Conservation (phyloP, 1,140 invertebrate genomes). For the Ips typographus region DNA sequence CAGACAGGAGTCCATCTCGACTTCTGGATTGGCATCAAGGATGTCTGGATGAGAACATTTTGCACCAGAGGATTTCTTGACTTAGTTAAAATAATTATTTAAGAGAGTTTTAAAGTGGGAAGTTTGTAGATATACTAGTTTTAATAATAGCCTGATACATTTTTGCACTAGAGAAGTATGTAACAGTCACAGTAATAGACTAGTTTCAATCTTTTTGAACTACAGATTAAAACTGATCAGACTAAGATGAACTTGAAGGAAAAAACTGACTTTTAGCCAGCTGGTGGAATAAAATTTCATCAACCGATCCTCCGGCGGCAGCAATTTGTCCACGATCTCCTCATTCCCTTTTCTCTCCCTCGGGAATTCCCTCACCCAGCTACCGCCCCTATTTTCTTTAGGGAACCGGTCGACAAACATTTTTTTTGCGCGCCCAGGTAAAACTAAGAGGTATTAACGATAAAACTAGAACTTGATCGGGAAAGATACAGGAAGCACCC, state of each 20-base stretch:
- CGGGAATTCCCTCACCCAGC: constrained; percentile 27
- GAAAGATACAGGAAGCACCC: not conserved
- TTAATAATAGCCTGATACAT: no score
- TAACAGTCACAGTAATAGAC: no score
- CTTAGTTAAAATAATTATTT: not conserved
- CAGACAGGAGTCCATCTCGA: constrained; percentile 50
- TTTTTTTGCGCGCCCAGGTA: constrained; percentile 21
- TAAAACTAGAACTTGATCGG: constrained; percentile 3
- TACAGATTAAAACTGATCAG: no score
- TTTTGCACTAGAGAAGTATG: no score
- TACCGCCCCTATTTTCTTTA: constrained; percentile 29
- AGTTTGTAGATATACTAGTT: no score
- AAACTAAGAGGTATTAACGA: not conserved
- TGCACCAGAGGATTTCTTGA: constrained; percentile 3
- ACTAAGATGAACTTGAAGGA: no score
- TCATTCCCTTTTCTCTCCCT: constrained; percentile 12
- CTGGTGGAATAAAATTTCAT: constrained; percentile 13
- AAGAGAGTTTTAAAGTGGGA: no score
- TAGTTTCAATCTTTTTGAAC: no score
- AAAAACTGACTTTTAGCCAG: not conserved
- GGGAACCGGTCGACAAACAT: constrained; percentile 33
- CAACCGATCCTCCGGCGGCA: constrained; percentile 23
- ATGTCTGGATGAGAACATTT: constrained; percentile 6
- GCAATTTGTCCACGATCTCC: constrained; percentile 33
- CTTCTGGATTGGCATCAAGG: constrained; percentile 43